Evolutionary conservation across 2,888 invertebrate species (phyloP), one percentile per base, ranked within the genome.

Genomic region (Polymixis lichenea): DNA sequence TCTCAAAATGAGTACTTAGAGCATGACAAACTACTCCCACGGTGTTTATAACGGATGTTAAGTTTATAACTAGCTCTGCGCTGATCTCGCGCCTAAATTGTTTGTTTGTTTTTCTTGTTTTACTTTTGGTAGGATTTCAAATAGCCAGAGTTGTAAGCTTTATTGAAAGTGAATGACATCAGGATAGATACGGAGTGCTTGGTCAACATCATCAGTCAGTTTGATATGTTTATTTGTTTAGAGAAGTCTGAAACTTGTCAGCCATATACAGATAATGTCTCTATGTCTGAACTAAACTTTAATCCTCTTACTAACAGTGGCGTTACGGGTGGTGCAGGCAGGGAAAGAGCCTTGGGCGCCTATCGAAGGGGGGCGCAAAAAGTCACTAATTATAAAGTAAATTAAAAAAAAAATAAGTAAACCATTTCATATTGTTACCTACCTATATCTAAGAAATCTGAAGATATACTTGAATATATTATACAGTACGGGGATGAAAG

Each of bases 21-120:
- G 49, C 56, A 77, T 87, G 80, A 82, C 77, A 78, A 82, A 69
- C 62, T 58, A 65, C 67, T 32, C 87, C 86, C 83, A 86, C 86
- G 17, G 13, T 43, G 43, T 68, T 67, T 55, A 53, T 71, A 84
- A 62, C 67, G 64, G 73, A 68, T 46, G 15, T 58, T 32, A 64
- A 65, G 51, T 46, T 67, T 67, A 65, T 68, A 55, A 32, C 43
- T 46, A 67, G 55, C 58, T 70, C 51, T 25, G 17, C 56, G 46
- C 15, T 58, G 28, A 60, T 75, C 43, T 72, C 49, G 25, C n/a
- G 15, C 15, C 58, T 49, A 15, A 46, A 58, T 64, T 28, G 7
- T 17, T 32, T n/a, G 17, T 46, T 58, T 46, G 5, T 43, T 25
- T 67, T 0, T 15, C 61, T 58, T 25, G 13, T 49, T 65, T 49